Evolutionary conservation across 2,888 invertebrate genomes (phyloP), one percentile per base, ranked within the genome.

Genomic region (Altica lythri): DNA sequence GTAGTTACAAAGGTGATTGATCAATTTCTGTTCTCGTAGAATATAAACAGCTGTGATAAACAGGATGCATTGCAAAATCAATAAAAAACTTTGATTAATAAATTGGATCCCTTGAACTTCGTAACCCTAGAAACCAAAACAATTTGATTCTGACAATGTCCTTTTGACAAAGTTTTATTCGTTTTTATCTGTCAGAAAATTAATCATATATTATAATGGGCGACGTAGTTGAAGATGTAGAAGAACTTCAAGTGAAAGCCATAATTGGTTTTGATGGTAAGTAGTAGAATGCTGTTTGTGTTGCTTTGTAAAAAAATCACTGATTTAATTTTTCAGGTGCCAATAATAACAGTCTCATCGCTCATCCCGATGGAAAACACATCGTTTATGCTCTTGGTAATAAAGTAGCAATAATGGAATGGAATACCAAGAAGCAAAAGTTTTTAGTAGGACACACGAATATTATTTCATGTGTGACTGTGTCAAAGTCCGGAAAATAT

Each of bases 201-300:
- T 43, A 30, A 43, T 12, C 10, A 29, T 27, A 18, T 27, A 43
- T 30, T 8, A 38, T n/a, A 37, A 54, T 49, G 54, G 22, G 25
- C 14, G 54, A 54, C 14, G 49, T 45, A 13, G 10, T 34, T 18
- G 54, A 54, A 30, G 81, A 84, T 58, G 81, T 86, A 1, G 78
- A 81, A 68, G 82, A 81, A 67, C 79, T 92, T 50, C 80, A 85
- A 66, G 75, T 88, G 2, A 79, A 82, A 48, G 86, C 86, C 35
- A 87, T 91, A 55, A 88, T 92, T 64, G 90, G 90, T 43, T 90
- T 91, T 76, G 89, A 91, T 77, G 92, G 91, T 88, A 74, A 75
- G 44, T 9, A 34, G 4, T 8, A 1, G 13, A 8, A 47, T 13
- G 4, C 17, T 2, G 29, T 27, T 10, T 25, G 6, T 2, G 9